These are phyloP conservation scores for Rhinoptilus africanus DNA, from an alignment of 2,113 vertebrate species.

Conservation along the genomic window DNA sequence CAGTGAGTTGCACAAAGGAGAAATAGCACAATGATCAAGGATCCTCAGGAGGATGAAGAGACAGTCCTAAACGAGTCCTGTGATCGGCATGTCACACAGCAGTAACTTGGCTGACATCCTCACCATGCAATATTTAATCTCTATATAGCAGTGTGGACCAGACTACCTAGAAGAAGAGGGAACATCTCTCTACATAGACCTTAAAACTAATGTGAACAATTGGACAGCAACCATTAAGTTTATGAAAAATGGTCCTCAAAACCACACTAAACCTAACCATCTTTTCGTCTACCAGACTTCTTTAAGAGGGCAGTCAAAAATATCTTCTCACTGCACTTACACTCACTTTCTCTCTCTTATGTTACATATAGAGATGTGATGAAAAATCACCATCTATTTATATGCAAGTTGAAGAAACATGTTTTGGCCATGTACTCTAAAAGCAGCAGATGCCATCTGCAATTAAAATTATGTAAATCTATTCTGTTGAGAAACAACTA, in stretches of 20 bases:
- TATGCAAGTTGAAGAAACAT: constrained; percentile 18
- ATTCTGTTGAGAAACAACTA: neutral
- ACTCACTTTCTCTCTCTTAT: neutral
- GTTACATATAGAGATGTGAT: neutral
- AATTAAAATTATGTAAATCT: constrained; percentile 1
- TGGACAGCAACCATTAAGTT: neutral
- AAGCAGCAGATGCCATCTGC: constrained; percentile 18
- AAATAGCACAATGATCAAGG: neutral
- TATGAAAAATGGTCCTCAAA: neutral
- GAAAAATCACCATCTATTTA: constrained; percentile 31
- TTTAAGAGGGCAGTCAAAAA: constrained; percentile 23
- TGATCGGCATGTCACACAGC: neutral
- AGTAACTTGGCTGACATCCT: neutral
- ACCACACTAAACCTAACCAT: neutral
- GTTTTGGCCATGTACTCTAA: constrained; percentile 5
- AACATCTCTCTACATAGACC: neutral
- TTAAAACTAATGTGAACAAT: neutral
- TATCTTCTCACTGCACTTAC: neutral
- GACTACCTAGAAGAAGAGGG: neutral
- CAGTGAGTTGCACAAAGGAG: neutral
- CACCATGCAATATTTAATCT: neutral
- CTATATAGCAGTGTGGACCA: neutral
- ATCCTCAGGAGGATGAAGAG: neutral
- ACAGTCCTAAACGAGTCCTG: neutral
- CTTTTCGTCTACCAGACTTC: neutral